These are phyloP conservation scores for Calypte anna DNA, from an alignment of 2,113 vertebrate genomes.

Conservation along the genomic window DNA sequence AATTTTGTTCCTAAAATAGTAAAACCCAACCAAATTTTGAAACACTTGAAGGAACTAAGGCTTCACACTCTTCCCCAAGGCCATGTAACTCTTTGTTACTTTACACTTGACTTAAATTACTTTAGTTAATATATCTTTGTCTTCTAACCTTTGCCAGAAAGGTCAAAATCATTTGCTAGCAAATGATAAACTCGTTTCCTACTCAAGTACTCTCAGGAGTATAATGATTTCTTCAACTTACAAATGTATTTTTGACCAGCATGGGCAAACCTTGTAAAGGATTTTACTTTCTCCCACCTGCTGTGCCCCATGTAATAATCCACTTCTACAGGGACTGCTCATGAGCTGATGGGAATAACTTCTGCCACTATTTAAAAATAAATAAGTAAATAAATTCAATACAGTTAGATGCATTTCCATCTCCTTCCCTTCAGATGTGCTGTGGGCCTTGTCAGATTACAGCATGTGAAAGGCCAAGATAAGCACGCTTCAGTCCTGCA, in stretches of 20 bases:
- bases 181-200: conserved; percentile 49
- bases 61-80: conserved; percentile 36
- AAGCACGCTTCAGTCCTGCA: conserved; percentile 49
- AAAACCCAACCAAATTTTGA: neutral
- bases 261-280: neutral
- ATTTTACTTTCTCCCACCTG: conserved; percentile 3
- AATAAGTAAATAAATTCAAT: conserved; percentile 45
- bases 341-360: neutral
- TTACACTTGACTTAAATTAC: conserved; percentile 46
- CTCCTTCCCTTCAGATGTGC: conserved; percentile 19
- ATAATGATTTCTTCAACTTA: conserved; percentile 51
- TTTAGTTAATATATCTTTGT: conserved; percentile 50
- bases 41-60: neutral
- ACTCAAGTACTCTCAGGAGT: conserved; percentile 38
- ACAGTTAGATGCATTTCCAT: neutral
- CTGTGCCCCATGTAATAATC: neutral
- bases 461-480: conserved; percentile 52
- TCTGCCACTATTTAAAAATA: conserved; percentile 25
- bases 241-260: neutral
- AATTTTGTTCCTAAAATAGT: conserved; percentile 6
- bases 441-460: neutral
- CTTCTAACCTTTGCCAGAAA: conserved; percentile 65
- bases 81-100: conserved; percentile 31
- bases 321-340: neutral
- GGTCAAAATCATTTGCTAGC: conserved; percentile 59